These are phyloP conservation scores for Galeopsomyia nigrocyanea DNA, from an alignment of 2,888 invertebrate genomes.

Conservation along the genomic window DNA sequence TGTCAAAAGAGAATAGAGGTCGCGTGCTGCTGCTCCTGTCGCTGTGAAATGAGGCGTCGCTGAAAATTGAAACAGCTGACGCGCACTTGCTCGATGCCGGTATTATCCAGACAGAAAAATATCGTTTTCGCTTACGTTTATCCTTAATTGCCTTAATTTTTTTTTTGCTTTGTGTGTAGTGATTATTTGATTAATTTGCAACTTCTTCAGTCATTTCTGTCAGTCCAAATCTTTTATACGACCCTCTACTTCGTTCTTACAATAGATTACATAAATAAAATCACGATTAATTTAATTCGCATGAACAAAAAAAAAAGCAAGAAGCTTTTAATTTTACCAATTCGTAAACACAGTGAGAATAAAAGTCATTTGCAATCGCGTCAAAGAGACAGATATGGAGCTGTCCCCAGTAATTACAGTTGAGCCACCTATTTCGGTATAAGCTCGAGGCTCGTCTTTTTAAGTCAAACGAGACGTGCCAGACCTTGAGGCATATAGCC, in stretches of 20 bases:
- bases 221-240: no score
- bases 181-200: no score
- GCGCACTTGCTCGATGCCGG: not conserved
- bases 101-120: constrained; percentile 41
- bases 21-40: not conserved
- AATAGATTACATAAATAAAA: not conserved
- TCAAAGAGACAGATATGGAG: no score
- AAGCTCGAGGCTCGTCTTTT: constrained; percentile 4
- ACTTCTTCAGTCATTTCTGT: no score
- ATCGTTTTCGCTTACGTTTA: constrained; percentile 48
- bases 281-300: no score
- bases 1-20: constrained; percentile 20
- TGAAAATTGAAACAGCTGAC: constrained; percentile 22
- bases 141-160: constrained; percentile 54
- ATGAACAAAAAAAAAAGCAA: no score
- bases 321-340: no score
- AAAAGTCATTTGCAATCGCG: no score
- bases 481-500: not conserved
- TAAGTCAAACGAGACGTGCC: not conserved
- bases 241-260: not conserved
- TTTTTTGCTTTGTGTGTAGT: no score
- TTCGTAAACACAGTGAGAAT: no score
- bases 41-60: constrained; percentile 41
- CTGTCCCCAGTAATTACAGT: no score
- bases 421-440: constrained; percentile 6